A percentile compares a stretch with the other conserved stretches of the same genome.
Conservation (phyloP, 2,888 invertebrate genomes). For the Peribatodes rhomboidaria region DNA sequence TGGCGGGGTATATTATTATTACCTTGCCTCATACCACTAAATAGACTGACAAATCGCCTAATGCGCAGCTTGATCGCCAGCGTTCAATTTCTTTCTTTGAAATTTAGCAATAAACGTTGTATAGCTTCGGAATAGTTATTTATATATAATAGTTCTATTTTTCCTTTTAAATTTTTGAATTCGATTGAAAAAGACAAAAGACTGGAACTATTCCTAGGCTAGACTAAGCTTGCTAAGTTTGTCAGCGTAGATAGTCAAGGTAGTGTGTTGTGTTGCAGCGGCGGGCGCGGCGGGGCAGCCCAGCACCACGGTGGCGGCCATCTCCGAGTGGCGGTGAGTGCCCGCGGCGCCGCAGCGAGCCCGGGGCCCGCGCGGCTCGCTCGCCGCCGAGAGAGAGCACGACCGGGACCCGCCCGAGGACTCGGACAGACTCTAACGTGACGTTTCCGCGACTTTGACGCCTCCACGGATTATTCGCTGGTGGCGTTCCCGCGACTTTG, state of each 20-base stretch:
- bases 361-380: constrained; percentile 36
- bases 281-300: constrained; percentile 84
- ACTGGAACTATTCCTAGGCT: too few species aligned
- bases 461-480: constrained; percentile 46
- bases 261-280: constrained; percentile 48
- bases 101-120: too few species aligned
- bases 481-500: constrained; percentile 29
- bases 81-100: too few species aligned
- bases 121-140: too few species aligned
- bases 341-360: constrained; percentile 58
- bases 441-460: constrained; percentile 25
- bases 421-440: constrained; percentile 8
- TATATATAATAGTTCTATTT: too few species aligned
- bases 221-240: too few species aligned
- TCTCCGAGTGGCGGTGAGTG: constrained; percentile 87
- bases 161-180: too few species aligned
- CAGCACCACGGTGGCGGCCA: constrained; percentile 86
- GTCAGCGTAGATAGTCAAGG: not conserved
- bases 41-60: too few species aligned
- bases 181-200: too few species aligned
- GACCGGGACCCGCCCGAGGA: constrained; percentile 3
- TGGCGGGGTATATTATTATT: too few species aligned
- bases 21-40: too few species aligned
- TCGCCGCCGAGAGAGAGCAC: not conserved
- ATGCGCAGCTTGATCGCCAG: too few species aligned